Percentiles rank a stretch among this genome's conserved stretches.
phyloP scores from a whole-genome alignment of 2,888 invertebrate species.

The Sphinx pinastri region DNA sequence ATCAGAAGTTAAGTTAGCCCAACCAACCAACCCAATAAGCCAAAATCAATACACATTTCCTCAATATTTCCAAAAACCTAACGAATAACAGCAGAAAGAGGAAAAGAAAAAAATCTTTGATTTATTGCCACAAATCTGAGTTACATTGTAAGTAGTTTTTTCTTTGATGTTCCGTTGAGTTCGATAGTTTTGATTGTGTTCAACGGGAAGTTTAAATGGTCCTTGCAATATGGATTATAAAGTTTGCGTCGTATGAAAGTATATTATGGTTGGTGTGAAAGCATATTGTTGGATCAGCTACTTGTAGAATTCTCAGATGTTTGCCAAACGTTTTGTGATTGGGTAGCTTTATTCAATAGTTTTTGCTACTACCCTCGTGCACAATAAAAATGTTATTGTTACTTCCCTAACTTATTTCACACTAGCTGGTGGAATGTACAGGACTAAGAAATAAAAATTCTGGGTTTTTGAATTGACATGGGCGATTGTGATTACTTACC shows the following conservation, averaged over 20 bases:
- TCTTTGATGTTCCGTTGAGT: conserved; percentile 18
- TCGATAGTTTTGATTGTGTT: conserved; percentile 20
- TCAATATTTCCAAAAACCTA: background rate
- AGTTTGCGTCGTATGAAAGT: background rate
- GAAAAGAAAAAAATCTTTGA: background rate
- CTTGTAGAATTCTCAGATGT: background rate
- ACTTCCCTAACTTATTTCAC: too few relatives aligned
- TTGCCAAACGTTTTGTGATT: background rate
- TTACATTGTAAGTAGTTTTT: conserved; percentile 22
- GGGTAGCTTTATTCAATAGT: background rate
- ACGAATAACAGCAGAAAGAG: background rate
- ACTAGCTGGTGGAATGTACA: too few relatives aligned
- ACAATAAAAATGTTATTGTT: too few relatives aligned
- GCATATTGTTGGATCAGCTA: background rate
- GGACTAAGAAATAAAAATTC: too few relatives aligned
- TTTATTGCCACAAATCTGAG: conserved; percentile 31
- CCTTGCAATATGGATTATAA: conserved; percentile 15
- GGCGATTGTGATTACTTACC: too few relatives aligned
- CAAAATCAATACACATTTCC: background rate
- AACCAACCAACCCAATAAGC: background rate
- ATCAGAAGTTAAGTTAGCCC: background rate
- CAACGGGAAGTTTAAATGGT: conserved; percentile 18
- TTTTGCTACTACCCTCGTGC: background rate
- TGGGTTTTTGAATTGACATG: too few relatives aligned
- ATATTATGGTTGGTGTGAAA: background rate